Conservation (phyloP, 2,888 invertebrate species). For the Papilio elwesi region DNA sequence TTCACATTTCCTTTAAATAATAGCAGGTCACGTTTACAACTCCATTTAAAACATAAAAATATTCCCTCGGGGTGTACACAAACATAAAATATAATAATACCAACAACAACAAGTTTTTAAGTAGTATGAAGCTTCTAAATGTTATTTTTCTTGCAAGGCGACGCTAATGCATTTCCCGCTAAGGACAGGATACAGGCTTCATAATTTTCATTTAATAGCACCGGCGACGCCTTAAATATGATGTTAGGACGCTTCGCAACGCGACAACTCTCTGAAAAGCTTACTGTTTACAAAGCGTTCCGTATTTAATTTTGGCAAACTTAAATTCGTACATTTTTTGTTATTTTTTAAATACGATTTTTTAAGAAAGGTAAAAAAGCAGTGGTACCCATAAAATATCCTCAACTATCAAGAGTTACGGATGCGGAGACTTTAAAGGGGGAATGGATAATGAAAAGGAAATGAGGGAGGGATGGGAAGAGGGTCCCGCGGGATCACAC, state of each 20-base stretch:
- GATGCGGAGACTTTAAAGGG: too few species aligned
- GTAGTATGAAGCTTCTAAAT: neutral
- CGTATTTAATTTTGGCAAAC: neutral
- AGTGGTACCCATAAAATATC: too few species aligned
- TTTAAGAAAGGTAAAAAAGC: too few species aligned
- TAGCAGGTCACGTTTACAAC: neutral
- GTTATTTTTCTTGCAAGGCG: neutral
- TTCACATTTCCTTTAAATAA: slow-evolving; percentile 10
- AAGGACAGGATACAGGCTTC: neutral
- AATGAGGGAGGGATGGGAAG: too few species aligned
- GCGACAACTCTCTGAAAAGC: neutral
- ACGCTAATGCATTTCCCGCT: slow-evolving; percentile 6
- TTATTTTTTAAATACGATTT: too few species aligned
- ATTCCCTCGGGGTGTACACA: neutral
- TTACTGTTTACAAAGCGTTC: slow-evolving; percentile 6
- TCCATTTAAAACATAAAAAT: neutral
- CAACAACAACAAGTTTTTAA: neutral
- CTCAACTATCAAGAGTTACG: too few species aligned
- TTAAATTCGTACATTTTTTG: neutral
- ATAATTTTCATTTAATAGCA: slow-evolving; percentile 20
- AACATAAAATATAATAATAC: neutral
- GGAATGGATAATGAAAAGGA: too few species aligned
- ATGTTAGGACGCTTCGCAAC: neutral
- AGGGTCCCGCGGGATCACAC: too few species aligned
- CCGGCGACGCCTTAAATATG: slow-evolving; percentile 15